Conservation (phyloP, 2,797 vertebrate species). For the Acanthornis magna region DNA sequence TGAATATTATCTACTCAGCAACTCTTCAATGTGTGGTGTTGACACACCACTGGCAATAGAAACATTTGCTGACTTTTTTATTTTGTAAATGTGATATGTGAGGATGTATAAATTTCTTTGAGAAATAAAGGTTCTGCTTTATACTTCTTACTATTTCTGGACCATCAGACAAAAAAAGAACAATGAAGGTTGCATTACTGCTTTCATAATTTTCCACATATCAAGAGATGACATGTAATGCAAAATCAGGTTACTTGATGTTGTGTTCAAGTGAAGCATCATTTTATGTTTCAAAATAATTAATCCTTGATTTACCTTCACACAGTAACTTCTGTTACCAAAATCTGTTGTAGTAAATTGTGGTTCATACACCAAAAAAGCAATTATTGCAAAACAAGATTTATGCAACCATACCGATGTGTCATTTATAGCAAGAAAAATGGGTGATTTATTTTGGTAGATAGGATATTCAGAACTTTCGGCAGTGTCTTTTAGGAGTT, state of each 20-base stretch:
- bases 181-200: not conserved
- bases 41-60: not conserved
- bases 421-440: not conserved
- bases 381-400: not conserved
- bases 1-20: conserved; percentile 13
- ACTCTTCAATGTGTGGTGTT: not conserved
- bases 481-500: not conserved
- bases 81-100: not conserved
- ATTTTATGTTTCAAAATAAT: not conserved
- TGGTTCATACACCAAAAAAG: not conserved
- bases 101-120: not conserved
- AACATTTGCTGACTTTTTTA: conserved; percentile 8
- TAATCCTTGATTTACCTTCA: not conserved
- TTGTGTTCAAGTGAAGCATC: not conserved
- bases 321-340: not conserved
- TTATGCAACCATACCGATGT: not conserved
- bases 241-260: not conserved
- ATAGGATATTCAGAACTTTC: not conserved
- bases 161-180: not conserved
- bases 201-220: not conserved
- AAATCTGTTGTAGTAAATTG: not conserved
- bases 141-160: not conserved
- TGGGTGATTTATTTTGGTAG: not conserved
- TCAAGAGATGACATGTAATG: not conserved
- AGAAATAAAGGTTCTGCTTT: not conserved